Base-by-base conservation (phyloP, 23 tunicate species). In the Diplosoma virens region DNA sequence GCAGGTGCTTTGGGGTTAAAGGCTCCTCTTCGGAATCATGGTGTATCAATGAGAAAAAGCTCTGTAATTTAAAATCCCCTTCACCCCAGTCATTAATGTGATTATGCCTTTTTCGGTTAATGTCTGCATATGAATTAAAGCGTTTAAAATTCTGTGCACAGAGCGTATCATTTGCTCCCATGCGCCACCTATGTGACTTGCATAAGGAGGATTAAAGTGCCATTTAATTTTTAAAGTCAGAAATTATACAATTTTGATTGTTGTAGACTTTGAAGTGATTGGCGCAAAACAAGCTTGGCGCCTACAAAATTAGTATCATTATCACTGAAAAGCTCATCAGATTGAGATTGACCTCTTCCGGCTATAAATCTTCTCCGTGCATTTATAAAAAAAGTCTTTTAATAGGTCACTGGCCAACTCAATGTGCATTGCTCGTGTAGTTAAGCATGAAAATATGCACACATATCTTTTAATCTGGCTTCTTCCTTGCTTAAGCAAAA, bases 291-390 rank as follows among this genome's bases (percentile, higher is more conserved):
- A 11, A 69, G 59, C 26, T 84, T 70, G 0, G 83, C 82, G 27
- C 83, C 82, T 9, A 69, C 61, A 56, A 84, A 77, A 59, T 78
- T 84, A 2, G 90, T 84, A n/a, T 79, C 90, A 56, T 78, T 77
- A 47, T 84, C 83, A 52, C 78, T 63, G 50, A 26, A 59, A 4
- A 78, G 53, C 23, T 68, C 41, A 28, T 7, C 1, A 25, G 69
- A 67, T 31, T 68, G 61, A 25, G 78, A 76, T n/a, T n/a, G n/a
- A n/a, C n/a, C n/a, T 16, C 82, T 45, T 28, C 90, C 46, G 9
- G 30, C 78, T 25, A 67, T 66, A 55, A 84, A 84, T 34, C 83
- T 34, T 28, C 78, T 17, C 37, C 77, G 21, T 34, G 90, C 90
- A 33, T 76, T 65, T 22, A 84, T 73, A 68, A 84, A 67, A 16